Conservation (phyloP, 1,140 invertebrate species). For the Druon quercuslanigerum region DNA sequence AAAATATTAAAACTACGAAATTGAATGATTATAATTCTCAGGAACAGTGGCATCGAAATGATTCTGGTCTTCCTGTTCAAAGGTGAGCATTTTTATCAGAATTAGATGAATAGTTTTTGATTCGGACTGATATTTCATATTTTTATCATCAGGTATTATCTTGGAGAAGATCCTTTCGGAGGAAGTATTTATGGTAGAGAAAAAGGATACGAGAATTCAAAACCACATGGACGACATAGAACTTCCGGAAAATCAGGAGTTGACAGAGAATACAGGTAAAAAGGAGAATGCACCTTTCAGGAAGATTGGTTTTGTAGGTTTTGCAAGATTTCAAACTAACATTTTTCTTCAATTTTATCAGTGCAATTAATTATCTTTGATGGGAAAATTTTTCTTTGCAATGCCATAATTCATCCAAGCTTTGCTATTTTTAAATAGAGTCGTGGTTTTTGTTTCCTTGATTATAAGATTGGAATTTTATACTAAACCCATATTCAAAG, state of each 20-base stretch:
- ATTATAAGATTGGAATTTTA: no score
- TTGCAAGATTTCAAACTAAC: constrained; percentile 1
- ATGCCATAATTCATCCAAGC: no score
- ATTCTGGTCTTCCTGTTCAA: constrained; percentile 73
- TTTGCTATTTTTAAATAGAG: no score
- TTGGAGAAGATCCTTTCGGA: constrained; percentile 88
- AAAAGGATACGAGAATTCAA: constrained; percentile 83
- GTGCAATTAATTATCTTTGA: neutral
- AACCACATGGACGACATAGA: constrained; percentile 69
- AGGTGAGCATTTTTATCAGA: constrained; percentile 74
- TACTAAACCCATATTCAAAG: no score
- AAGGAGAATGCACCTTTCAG: neutral
- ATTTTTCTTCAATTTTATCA: neutral
- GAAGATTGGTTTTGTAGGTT: neutral
- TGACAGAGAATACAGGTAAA: constrained; percentile 68
- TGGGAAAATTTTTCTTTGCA: neutral
- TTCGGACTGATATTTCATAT: no score
- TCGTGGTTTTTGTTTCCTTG: no score
- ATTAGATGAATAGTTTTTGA: no score
- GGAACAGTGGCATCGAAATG: constrained; percentile 60
- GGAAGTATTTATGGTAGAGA: constrained; percentile 87
- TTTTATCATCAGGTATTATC: constrained; percentile 83
- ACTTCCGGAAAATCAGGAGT: constrained; percentile 51
- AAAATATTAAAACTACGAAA: constrained; percentile 45
- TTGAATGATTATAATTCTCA: constrained; percentile 32